Evolutionary conservation across 2,113 vertebrate genomes (phyloP).

Genomic region (human (Homo sapiens)): DNA sequence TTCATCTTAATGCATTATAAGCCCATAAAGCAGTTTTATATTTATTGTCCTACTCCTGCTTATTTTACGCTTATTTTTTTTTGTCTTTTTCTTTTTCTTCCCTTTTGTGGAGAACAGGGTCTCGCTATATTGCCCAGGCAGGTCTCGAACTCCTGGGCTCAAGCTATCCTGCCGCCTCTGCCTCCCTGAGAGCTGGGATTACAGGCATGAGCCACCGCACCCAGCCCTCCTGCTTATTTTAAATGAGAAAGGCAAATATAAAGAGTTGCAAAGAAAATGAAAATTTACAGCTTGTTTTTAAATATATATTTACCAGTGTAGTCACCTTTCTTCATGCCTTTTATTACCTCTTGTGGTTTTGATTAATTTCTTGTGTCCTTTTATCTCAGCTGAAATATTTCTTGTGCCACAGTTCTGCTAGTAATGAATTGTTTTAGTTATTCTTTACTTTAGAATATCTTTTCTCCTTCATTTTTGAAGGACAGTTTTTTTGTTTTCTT

Average conservation of each 20-base stretch:
- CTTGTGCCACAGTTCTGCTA: neutral
- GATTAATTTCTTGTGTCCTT: neutral
- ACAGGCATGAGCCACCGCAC: no score
- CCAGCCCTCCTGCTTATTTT: neutral
- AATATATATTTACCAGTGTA: neutral
- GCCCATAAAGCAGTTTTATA: neutral
- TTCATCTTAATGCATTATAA: neutral
- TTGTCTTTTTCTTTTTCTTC: no score
- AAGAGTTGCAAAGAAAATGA: neutral
- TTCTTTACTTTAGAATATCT: neutral
- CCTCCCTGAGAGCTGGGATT: no score
- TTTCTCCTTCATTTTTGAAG: neutral
- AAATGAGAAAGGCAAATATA: neutral
- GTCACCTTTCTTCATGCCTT: neutral
- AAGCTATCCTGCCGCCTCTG: no score
- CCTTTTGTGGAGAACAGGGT: no score
- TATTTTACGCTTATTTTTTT: no score
- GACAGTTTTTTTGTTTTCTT: no score
- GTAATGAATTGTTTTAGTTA: neutral
- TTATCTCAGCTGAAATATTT: neutral
- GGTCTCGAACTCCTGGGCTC: no score
- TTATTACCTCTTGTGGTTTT: neutral
- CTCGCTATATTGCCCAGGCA: no score
- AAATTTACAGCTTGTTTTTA: neutral
- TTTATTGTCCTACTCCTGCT: neutral